Conservation (phyloP, 2,797 vertebrate genomes). For the Platalea minor region DNA sequence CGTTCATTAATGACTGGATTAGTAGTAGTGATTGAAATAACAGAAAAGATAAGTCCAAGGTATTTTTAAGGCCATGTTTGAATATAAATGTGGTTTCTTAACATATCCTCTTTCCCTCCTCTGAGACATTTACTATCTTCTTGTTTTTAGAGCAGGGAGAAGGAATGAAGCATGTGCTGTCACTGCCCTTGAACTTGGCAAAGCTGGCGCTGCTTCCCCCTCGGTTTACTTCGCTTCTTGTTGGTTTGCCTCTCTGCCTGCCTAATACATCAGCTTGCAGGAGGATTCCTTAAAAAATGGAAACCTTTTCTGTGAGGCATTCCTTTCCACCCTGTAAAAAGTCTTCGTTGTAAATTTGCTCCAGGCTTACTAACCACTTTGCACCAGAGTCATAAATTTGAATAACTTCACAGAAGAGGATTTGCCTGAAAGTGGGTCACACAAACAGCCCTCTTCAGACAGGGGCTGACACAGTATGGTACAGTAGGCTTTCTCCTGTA, state of each 20-base stretch:
- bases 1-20: not conserved
- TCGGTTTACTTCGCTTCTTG: not conserved
- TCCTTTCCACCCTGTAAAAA: constrained; percentile 41
- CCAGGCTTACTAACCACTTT: constrained; percentile 56
- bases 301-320: constrained; percentile 32
- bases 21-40: constrained; percentile 34
- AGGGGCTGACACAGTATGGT: constrained; percentile 64
- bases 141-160: constrained; percentile 1
- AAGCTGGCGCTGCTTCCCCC: not conserved
- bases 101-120: constrained; percentile 50
- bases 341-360: constrained; percentile 39
- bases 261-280: constrained; percentile 1
- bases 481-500: constrained; percentile 38
- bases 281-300: constrained; percentile 44
- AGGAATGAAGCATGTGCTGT: constrained; percentile 19
- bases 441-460: not conserved
- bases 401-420: constrained; percentile 46
- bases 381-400: constrained; percentile 64
- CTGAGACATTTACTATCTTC: constrained; percentile 42
- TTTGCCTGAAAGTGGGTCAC: constrained; percentile 39
- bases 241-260: constrained; percentile 13
- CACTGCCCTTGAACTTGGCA: constrained; percentile 43
- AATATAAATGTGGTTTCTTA: constrained; percentile 35
- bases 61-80: constrained; percentile 18
- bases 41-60: not conserved